Percentiles rank a stretch among this genome's conserved stretches.
phyloP scores from a whole-genome alignment of 2,888 invertebrate genomes.

The Melipona beecheii region DNA sequence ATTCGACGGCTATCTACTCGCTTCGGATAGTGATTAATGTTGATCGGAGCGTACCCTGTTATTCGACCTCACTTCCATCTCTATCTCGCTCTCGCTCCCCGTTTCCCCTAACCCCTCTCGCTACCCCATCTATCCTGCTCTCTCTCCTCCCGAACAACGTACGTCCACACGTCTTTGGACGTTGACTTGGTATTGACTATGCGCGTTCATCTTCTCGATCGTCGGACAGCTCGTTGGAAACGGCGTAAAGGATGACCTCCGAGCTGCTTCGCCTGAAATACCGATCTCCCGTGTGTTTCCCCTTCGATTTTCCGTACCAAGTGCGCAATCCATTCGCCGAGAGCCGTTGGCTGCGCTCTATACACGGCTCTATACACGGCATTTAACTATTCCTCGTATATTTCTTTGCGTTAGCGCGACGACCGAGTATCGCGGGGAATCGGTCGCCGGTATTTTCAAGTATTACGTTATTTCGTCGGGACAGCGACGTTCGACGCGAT shows the following conservation, averaged over 20 bases:
- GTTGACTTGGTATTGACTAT: constrained; percentile 71
- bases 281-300: constrained; percentile 34
- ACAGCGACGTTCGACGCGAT: neutral
- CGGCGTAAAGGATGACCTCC: constrained; percentile 62
- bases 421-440: neutral
- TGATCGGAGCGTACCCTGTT: constrained; percentile 80
- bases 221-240: constrained; percentile 64
- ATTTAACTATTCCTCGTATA: constrained; percentile 1
- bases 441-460: neutral
- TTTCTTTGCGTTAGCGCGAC: neutral
- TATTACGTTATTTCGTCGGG: neutral
- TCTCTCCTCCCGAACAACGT: constrained; percentile 41
- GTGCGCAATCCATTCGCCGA: neutral
- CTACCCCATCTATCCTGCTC: constrained; percentile 9
- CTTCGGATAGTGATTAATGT: constrained; percentile 83
- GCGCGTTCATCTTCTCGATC: constrained; percentile 68
- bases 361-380: neutral
- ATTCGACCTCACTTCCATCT: constrained; percentile 79
- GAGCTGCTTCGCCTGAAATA: constrained; percentile 41
- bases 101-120: neutral
- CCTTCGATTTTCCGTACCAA: constrained; percentile 31
- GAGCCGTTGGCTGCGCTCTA: neutral
- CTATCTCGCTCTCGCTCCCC: constrained; percentile 44
- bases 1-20: constrained; percentile 83
- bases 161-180: constrained; percentile 68